Base-by-base conservation (phyloP, 2,888 invertebrate species). In the Pseudanteris insignis region DNA sequence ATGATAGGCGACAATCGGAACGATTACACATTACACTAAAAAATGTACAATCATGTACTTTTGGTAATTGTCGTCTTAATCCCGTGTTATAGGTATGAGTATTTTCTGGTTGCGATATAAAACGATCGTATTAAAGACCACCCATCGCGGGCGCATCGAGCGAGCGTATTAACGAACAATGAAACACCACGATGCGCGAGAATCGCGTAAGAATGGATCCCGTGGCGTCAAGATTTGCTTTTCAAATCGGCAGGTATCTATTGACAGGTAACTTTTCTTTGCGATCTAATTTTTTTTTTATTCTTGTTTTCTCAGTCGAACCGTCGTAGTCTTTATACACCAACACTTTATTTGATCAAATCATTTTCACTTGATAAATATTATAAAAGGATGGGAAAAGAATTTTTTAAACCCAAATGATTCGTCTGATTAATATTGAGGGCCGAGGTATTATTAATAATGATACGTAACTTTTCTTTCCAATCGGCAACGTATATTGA, bases 91-190 rank as follows among this genome's bases (percentile, higher is more conserved):
- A 33, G 25, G 29, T 18, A 18, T 18, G n/a, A n/a, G n/a, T n/a
- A n/a, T 48, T 57, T 57, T 57, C 43, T 36, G 32, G 12, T 47
- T 30, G 10, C 40, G 21, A 30, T 25, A 41, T 41, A 12, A 38
- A 43, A 47, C 11, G 21, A 29, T 48, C 29, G 38, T 25, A 44
- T 40, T 18, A 61, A 51, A 41, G 73, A 70, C 73, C 72, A 73
- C 73, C 72, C 72, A 72, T 70, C 53, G 70, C 29, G 71, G 59
- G 43, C 62, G 25, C 48, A 14, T 48, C 58, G 64, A 54, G 54
- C 48, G 59, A 61, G 54, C 63, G 66, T 69, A 72, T 73, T 68
- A 71, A 69, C 64, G 62, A 50, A 72, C 72, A 73, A 73, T 72
- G 44, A 65, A n/a, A 7, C 28, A 15, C 64, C 55, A 60, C 46